These are phyloP conservation scores for Mactromeris polynyma DNA, from an alignment of 2,888 invertebrate genomes.

Conservation along the genomic window DNA sequence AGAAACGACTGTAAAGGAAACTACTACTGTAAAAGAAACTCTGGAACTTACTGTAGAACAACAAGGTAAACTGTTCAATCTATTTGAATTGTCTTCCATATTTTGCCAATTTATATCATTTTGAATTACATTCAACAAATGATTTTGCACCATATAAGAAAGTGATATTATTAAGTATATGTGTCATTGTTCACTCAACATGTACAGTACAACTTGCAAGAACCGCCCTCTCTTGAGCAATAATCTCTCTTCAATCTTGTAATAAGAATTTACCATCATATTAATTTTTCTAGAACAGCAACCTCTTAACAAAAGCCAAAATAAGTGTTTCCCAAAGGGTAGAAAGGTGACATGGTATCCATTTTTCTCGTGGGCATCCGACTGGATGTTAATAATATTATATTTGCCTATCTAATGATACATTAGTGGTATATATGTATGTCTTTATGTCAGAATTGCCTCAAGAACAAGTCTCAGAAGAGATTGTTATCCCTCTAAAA, in stretches of 20 bases:
- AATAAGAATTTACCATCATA: no score
- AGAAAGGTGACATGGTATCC: background rate
- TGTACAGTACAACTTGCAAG: no score
- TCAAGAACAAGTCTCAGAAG: conserved; percentile 69
- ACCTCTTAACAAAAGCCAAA: no score
- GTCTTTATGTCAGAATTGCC: conserved; percentile 56
- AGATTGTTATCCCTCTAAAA: conserved; percentile 60
- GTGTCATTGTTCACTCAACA: no score
- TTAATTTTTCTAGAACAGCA: no score
- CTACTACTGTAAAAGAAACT: conserved; percentile 63
- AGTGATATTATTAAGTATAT: no score
- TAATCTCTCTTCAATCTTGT: no score
- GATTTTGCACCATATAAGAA: no score
- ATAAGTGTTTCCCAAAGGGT: no score
- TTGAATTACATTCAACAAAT: no score
- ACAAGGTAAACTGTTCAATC: conserved; percentile 47
- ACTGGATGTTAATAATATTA: background rate
- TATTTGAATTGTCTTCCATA: background rate
- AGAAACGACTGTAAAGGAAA: conserved; percentile 58
- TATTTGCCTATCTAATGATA: background rate
- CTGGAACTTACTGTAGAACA: conserved; percentile 62
- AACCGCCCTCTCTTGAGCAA: no score
- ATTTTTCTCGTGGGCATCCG: background rate
- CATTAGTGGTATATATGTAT: background rate
- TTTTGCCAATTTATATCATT: no score